These are phyloP conservation scores for Cyprinus carpio DNA, from an alignment of 2,113 vertebrate species.

Conservation along the genomic window DNA sequence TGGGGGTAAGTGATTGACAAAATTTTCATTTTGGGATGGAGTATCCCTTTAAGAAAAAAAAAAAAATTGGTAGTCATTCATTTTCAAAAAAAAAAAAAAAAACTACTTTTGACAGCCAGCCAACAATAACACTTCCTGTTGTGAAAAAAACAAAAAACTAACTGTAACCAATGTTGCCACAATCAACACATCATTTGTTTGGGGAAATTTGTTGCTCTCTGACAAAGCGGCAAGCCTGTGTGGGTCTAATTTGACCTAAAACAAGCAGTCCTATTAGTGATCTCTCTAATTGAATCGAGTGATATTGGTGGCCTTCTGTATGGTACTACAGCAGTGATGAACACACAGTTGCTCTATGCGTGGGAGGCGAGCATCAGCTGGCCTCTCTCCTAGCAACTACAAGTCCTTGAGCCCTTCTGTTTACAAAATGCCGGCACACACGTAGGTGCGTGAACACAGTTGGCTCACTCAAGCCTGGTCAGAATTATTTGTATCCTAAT, in stretches of 20 bases:
- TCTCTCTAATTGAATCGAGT: constrained; percentile 24
- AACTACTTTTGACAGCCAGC: neutral
- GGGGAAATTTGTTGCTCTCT: neutral
- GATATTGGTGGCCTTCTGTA: constrained; percentile 24
- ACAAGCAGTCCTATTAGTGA: neutral
- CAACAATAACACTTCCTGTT: constrained; percentile 13
- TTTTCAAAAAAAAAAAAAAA: too few species aligned
- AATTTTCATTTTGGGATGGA: too few species aligned
- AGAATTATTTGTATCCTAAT: constrained; percentile 34
- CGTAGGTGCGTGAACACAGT: constrained; percentile 26
- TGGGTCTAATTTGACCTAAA: constrained; percentile 24
- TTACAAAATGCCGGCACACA: constrained; percentile 54
- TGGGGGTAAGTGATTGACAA: too few species aligned
- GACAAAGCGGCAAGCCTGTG: constrained; percentile 4
- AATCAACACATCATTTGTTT: constrained; percentile 35
- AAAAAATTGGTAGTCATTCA: neutral
- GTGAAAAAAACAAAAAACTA: neutral
- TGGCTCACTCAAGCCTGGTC: constrained; percentile 47
- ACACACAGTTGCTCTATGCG: constrained; percentile 51
- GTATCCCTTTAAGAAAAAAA: too few species aligned
- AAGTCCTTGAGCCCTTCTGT: constrained; percentile 45
- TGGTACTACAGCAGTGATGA: constrained; percentile 23
- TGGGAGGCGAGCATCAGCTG: constrained; percentile 53
- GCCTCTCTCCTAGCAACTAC: constrained; percentile 57
- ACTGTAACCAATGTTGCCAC: neutral